Evolutionary conservation across 2,113 vertebrate species (phyloP).

Genomic region (Protobothrops flavoviridis): DNA sequence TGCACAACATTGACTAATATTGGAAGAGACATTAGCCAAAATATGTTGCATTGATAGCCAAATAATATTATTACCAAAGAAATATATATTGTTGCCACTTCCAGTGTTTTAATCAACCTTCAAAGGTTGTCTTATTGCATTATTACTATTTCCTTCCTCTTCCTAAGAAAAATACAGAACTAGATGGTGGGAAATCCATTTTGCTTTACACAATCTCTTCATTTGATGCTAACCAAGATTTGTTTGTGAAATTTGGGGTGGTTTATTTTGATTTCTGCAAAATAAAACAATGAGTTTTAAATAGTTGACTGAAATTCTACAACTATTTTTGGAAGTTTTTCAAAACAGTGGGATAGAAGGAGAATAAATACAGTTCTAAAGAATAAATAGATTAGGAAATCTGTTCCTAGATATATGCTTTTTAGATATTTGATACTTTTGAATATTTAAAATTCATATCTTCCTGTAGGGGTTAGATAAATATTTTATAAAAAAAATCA

Average conservation of each 20-base stretch:
- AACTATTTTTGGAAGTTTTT: background rate
- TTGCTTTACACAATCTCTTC: background rate
- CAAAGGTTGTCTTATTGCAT: background rate
- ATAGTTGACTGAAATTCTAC: background rate
- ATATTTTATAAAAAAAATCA: background rate
- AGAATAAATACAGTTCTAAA: background rate
- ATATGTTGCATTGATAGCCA: background rate
- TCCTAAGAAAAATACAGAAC: background rate
- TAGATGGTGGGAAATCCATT: background rate
- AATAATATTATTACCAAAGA: background rate
- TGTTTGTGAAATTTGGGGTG: slow-evolving; percentile 12
- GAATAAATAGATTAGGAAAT: background rate
- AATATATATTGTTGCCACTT: background rate
- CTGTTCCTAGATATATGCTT: background rate
- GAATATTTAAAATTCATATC: background rate
- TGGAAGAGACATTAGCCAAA: background rate
- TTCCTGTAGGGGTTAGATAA: background rate
- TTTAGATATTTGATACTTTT: background rate
- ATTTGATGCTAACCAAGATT: background rate
- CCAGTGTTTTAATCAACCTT: background rate
- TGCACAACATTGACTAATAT: background rate
- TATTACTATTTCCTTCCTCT: background rate
- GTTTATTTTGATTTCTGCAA: slow-evolving; percentile 4
- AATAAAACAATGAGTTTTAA: background rate
- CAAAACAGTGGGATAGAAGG: background rate